phyloP scores from a whole-genome alignment of 2,888 invertebrate species.

The Vesta saturnalis region DNA sequence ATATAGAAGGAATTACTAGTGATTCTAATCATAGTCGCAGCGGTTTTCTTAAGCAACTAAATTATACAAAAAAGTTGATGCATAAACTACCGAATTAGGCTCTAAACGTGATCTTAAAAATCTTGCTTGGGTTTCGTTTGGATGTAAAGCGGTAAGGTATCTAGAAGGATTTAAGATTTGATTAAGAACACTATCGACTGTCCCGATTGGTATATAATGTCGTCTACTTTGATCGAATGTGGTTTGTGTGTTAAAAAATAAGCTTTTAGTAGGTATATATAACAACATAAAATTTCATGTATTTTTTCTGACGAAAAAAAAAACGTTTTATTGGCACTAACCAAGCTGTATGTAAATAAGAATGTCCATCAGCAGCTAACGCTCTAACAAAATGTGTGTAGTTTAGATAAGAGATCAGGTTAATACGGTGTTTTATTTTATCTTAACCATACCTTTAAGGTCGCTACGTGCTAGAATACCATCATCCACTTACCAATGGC shows the following conservation, averaged over 20 bases:
- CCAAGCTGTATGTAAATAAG: conserved; percentile 3
- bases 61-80: too few species aligned
- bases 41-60: too few species aligned
- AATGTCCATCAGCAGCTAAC: conserved; percentile 14
- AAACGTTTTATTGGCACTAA: not conserved
- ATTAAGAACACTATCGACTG: not conserved
- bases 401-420: conserved; percentile 25
- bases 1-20: too few species aligned
- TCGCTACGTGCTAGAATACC: conserved; percentile 12
- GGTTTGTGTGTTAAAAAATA: conserved; percentile 1
- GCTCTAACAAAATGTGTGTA: conserved; percentile 16
- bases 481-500: conserved; percentile 77
- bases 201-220: not conserved
- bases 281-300: not conserved
- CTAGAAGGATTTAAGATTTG: too few species aligned
- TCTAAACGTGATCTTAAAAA: too few species aligned
- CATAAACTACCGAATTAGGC: too few species aligned
- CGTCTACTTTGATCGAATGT: not conserved
- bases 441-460: conserved; percentile 28
- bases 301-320: conserved; percentile 4
- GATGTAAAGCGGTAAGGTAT: too few species aligned
- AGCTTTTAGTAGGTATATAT: not conserved
- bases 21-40: too few species aligned
- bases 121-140: too few species aligned
- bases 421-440: conserved; percentile 15